Base-by-base conservation (phyloP, 2,888 invertebrate species). In the Seira musarum region DNA sequence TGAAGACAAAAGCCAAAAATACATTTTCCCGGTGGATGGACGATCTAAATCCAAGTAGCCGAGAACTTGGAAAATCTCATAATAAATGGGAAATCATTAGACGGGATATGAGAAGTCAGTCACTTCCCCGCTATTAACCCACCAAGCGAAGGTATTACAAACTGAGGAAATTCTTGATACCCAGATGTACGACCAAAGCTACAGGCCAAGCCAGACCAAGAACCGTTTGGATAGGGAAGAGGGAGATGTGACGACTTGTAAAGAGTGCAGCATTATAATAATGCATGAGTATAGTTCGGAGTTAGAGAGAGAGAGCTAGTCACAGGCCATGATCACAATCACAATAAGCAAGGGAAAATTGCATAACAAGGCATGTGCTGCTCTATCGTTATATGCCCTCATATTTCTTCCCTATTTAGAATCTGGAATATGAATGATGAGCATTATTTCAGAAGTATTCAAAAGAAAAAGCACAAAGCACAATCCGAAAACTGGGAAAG, bases 71-170 rank as follows among this genome's bases (percentile, higher is more conserved):
- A 57, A 74, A 76, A 70, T 76, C 80, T 80, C 65, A 40, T 71
- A 81, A 72, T 75, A 70, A 69, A 75, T 75, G 70, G 75, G 71
- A 80, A n/a, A 71, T 69, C 73, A 80, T 75, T 75, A 71, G 70
- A 67, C 60, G 63, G 77, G 77, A 77, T 77, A 70, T n/a, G n/a
- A 77, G 69, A n/a, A n/a, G n/a, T n/a, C 77, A 77, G 70, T 77
- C 77, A 70, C 77, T 70, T 70, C 64, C n/a, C 64, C 65, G 21
- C 69, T 63, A 66, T 65, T 74, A 74, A 60, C 60, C 61, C 49
- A 22, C 61, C 64, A n/a, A n/a, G n/a, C n/a, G n/a, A n/a, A n/a
- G n/a, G n/a, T n/a, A n/a, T n/a, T n/a, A n/a, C n/a, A n/a, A n/a
- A n/a, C n/a, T n/a, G n/a, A n/a, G n/a, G n/a, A n/a, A n/a, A n/a